A percentile compares a stretch with the other conserved stretches of the same genome.
These are phyloP conservation scores for Pterobdella sp. DNA, from an alignment of 2,888 invertebrate genomes.

Conservation along the genomic window DNA sequence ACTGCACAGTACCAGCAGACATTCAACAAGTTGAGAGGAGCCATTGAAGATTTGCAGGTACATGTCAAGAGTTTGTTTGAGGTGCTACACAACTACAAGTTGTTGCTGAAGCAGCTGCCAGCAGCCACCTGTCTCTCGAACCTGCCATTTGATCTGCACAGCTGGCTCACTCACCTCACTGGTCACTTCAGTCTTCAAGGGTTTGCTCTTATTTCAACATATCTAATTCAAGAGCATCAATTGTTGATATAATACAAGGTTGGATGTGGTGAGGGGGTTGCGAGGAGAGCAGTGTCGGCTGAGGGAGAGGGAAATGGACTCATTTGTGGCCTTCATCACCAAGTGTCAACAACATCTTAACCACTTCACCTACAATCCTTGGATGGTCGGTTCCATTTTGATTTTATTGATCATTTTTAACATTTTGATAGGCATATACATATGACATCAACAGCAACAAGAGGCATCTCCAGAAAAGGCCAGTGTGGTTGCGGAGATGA, in stretches of 20 bases:
- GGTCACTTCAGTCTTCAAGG: not conserved
- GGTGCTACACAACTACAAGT: not conserved
- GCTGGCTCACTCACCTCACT: not conserved
- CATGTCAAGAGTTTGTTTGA: not conserved
- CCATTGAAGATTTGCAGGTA: not conserved
- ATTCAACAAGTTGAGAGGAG: not conserved
- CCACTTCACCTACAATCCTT: not conserved
- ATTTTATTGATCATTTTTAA: not conserved
- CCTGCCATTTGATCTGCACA: not conserved
- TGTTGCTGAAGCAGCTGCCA: not conserved
- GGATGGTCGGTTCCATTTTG: not conserved
- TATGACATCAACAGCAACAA: no score
- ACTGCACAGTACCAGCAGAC: slow-evolving; percentile 2
- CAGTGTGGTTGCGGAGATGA: no score
- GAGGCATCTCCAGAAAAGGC: no score
- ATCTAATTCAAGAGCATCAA: not conserved
- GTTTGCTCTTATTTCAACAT: not conserved
- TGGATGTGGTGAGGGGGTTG: slow-evolving; percentile 25
- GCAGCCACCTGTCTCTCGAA: not conserved
- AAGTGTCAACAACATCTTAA: slow-evolving; percentile 7
- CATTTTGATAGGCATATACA: not conserved
- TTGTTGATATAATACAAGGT: not conserved
- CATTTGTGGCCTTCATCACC: not conserved
- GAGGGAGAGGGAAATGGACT: slow-evolving; percentile 5
- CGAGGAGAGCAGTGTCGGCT: slow-evolving; percentile 19